Percentiles rank a stretch among this genome's conserved stretches.
Conservation (phyloP, 2,888 invertebrate species). For the Drosophila gaucha region DNA sequence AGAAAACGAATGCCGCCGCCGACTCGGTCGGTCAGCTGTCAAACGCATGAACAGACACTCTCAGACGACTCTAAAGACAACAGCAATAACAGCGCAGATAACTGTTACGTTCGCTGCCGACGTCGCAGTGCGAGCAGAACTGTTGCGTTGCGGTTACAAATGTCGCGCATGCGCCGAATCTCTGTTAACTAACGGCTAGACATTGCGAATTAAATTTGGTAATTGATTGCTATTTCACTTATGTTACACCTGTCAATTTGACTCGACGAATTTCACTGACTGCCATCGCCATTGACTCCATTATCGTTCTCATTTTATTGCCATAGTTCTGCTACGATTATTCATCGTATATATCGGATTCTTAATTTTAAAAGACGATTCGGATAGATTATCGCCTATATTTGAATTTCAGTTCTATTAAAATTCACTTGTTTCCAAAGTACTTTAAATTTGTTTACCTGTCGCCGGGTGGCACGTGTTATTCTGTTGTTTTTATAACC, state of each 20-base stretch:
- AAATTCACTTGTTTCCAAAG: not conserved
- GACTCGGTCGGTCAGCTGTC: slow-evolving; percentile 42
- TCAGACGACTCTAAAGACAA: slow-evolving; percentile 10
- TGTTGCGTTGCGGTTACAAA: slow-evolving; percentile 7
- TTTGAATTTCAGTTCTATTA: not conserved
- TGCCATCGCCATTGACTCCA: slow-evolving; percentile 15
- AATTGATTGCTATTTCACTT: slow-evolving; percentile 1
- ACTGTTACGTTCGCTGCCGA: not conserved
- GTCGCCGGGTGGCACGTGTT: not conserved
- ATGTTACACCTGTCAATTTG: slow-evolving; percentile 7
- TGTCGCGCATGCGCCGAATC: slow-evolving; percentile 22
- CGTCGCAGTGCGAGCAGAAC: slow-evolving; percentile 1
- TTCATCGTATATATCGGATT: no score
- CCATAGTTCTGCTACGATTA: slow-evolving; percentile 3
- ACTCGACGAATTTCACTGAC: slow-evolving; percentile 1
- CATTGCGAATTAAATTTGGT: slow-evolving; percentile 11
- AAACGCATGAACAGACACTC: slow-evolving; percentile 45
- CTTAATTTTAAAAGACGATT: no score
- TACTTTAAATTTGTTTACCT: not conserved
- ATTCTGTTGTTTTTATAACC: no score
- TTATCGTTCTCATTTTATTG: slow-evolving; percentile 10
- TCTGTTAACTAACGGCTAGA: slow-evolving; percentile 26
- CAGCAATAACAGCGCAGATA: slow-evolving; percentile 12
- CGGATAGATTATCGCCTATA: no score
- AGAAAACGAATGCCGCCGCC: slow-evolving; percentile 18